These are phyloP conservation scores for Tringa solitaria DNA, from an alignment of 2,113 vertebrate species.

Conservation along the genomic window DNA sequence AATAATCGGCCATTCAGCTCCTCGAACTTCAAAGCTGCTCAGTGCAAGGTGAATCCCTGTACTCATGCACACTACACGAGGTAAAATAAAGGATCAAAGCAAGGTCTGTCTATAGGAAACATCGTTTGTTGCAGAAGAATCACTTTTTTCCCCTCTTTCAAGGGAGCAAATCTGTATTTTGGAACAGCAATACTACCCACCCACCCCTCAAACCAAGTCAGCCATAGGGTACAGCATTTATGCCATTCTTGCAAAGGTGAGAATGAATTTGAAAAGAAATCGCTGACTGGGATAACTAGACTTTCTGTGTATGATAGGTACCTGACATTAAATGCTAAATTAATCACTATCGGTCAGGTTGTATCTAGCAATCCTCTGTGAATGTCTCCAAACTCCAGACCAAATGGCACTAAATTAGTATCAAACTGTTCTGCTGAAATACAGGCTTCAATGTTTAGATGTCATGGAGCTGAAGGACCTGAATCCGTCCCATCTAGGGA, in stretches of 20 bases:
- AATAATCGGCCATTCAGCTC: background rate
- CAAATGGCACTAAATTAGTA: background rate
- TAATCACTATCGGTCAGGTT: background rate
- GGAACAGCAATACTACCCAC: background rate
- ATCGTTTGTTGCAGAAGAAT: background rate
- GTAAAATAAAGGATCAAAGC: background rate
- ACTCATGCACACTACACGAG: background rate
- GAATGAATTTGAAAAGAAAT: background rate
- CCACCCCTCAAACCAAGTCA: background rate
- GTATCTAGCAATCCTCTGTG: background rate
- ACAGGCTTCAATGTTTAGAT: background rate
- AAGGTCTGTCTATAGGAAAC: background rate
- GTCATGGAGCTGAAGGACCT: background rate
- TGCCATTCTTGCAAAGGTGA: background rate
- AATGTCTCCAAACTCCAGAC: background rate
- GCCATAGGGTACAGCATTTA: background rate
- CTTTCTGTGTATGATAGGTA: background rate
- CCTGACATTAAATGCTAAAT: background rate
- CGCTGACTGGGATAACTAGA: background rate
- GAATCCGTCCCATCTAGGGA: background rate
- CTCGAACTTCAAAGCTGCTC: background rate
- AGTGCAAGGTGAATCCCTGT: background rate
- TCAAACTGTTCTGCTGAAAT: background rate
- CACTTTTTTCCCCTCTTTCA: accelerated
- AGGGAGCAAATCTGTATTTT: background rate